phyloP scores from a whole-genome alignment of 1,140 invertebrate genomes.

The Dinoponera quadriceps region DNA sequence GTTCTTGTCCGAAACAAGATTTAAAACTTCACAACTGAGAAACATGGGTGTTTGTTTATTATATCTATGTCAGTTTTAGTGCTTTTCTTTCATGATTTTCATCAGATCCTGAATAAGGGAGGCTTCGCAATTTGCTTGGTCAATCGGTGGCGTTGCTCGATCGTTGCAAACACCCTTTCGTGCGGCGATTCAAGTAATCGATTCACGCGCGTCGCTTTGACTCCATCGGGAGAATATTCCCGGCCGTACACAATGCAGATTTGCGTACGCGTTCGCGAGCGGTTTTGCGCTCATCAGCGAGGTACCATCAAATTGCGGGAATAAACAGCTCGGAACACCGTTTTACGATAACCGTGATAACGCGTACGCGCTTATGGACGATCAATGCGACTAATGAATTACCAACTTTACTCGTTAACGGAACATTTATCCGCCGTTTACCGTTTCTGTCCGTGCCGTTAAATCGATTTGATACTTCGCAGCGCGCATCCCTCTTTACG shows the following conservation, averaged over 20 bases:
- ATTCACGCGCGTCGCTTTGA: background rate
- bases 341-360: slow-evolving; percentile 50
- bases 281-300: slow-evolving; percentile 35
- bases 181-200: background rate
- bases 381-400: slow-evolving; percentile 56
- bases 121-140: too few relatives aligned
- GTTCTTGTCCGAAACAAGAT: too few relatives aligned
- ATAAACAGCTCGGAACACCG: slow-evolving; percentile 39
- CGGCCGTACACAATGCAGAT: background rate
- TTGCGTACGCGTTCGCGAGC: slow-evolving; percentile 1
- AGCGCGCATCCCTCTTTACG: background rate
- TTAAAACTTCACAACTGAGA: too few relatives aligned
- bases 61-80: too few relatives aligned
- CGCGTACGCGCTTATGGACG: background rate
- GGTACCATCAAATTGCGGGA: slow-evolving; percentile 15
- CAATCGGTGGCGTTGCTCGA: background rate
- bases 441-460: background rate
- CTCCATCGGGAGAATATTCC: background rate
- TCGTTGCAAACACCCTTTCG: background rate
- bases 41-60: too few relatives aligned
- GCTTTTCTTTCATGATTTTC: too few relatives aligned
- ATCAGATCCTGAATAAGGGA: too few relatives aligned
- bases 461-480: slow-evolving; percentile 10
- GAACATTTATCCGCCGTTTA: slow-evolving; percentile 33
- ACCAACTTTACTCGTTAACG: slow-evolving; percentile 48